Base-by-base conservation (phyloP, 2,888 invertebrate genomes). In the Xylota sylvarum region DNA sequence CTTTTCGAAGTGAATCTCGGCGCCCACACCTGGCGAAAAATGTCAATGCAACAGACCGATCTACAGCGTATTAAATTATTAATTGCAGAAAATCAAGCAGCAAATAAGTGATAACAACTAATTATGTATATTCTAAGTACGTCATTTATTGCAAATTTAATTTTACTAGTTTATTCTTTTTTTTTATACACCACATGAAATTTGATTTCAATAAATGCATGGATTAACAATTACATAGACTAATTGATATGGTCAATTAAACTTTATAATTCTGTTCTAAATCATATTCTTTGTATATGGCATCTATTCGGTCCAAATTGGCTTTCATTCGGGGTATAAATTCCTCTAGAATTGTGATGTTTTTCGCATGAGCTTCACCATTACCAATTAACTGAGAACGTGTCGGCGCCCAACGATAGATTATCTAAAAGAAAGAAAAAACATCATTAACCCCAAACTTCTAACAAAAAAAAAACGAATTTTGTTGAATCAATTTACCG, bases 321-420 rank as follows among this genome's bases (percentile, higher is more conserved):
- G 91, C 90, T 88, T 94, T 94, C 90, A 96, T 93, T 88, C 93
- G 93, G 64, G 93, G 92, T 85, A 94, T 93, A 91, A 95, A 92
- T 84, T 90, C 89, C 90, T 90, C 88, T 92, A 92, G 89, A 89
- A 91, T 88, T 88, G 90, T 91, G 88, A 93, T 90, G 92, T 94
- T 90, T 88, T 91, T 90, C 90, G 92, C 84, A 90, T 90, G 90
- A 89, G 90, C 88, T 88, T 89, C 48, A 92, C 94, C 89, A 92
- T 92, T 88, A 92, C 94, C 90, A 94, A 93, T 81, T 93, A 93
- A 89, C 89, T 95, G 94, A 12, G 93, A 93, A 73, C 95, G 93
- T 5, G 93, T 93, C 52, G 96, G 96, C 64, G 94, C 94, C 94
- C 95, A 94, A 89, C 94, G 94, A 88, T 94, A 94, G 81, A 96